phyloP scores from a whole-genome alignment of 1,140 invertebrate species.

The Bombus affinis region DNA sequence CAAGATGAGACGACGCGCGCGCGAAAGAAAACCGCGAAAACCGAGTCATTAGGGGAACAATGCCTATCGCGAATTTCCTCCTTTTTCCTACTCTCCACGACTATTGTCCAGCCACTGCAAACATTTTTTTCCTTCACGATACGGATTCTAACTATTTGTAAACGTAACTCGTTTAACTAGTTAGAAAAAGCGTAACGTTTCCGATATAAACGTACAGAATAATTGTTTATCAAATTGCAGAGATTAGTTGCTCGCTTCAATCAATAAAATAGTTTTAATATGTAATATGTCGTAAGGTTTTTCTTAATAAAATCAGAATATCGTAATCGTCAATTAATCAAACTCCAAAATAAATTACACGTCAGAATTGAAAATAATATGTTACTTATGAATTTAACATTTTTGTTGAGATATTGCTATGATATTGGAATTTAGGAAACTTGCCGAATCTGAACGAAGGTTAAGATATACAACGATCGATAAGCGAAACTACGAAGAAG shows the following conservation, averaged over 20 bases:
- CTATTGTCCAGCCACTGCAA: constrained; percentile 23
- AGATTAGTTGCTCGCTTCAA: too few relatives aligned
- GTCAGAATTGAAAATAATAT: too few relatives aligned
- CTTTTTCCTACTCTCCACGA: background rate
- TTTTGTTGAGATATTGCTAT: too few relatives aligned
- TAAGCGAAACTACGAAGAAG: constrained; percentile 27
- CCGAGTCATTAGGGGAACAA: constrained; percentile 46
- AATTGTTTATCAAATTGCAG: background rate
- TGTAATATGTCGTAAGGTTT: too few relatives aligned
- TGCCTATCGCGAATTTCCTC: constrained; percentile 41
- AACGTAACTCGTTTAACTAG: constrained; percentile 14
- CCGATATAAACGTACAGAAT: background rate
- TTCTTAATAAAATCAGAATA: too few relatives aligned
- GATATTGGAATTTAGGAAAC: background rate
- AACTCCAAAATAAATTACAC: too few relatives aligned
- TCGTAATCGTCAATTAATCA: too few relatives aligned
- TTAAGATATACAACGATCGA: constrained; percentile 31
- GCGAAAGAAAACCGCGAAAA: constrained; percentile 31
- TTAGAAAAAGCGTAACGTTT: background rate
- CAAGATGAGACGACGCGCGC: constrained; percentile 6
- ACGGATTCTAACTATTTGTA: background rate
- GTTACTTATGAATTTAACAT: too few relatives aligned
- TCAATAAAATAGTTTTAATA: too few relatives aligned
- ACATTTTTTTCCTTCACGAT: background rate
- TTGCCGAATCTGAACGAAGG: background rate